Base-by-base conservation (phyloP, 2,888 invertebrate species). In the Lampropteryx suffumata region DNA sequence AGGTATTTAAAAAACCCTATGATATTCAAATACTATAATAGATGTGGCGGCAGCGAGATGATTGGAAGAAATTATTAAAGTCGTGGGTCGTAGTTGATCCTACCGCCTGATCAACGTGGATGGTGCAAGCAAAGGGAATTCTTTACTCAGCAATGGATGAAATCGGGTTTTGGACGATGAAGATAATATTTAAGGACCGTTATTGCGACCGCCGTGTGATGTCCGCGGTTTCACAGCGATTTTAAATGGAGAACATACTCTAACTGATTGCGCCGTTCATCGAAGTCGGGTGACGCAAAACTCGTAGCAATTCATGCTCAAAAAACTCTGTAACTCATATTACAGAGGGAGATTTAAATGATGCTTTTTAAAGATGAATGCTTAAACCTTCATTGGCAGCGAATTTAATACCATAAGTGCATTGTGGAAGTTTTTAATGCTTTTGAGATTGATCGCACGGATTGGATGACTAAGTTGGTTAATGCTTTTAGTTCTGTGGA, bases 331-430 rank as follows among this genome's bases (percentile, higher is more conserved):
- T 81, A 76, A 82, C 79, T 87, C 82, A 84, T 83, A 83, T 83
- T 79, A 84, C 82, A 68, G 63, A 76, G 86, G 86, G 85, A 76
- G 79, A 69, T 82, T 83, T 82, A 84, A 82, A 82, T 73, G 79
- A 71, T 78, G 71, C 76, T 79, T 83, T 86, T 83, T 80, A 76
- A 79, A 80, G 78, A 84, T 79, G 76, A 80, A 82, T 79, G 77
- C 78, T 84, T 82, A 70, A 71, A 61, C 67, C 62, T 62, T 84
- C 82, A 84, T 82, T 79, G 81, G 73, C 78, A 75, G 73, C 64
- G 76, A 82, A 82, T 83, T 84, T 85, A 87, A 88, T 89, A 85
- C 79, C 70, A 78, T 83, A 76, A 87, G 84, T 86, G 84, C 81
- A 77, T 79, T 76, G 67, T 67, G 58, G 61, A 76, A 79, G 69